Percentiles rank a stretch among this genome's conserved stretches.
These are phyloP conservation scores for Tipula vernalis DNA, from an alignment of 2,888 invertebrate genomes.

Conservation along the genomic window DNA sequence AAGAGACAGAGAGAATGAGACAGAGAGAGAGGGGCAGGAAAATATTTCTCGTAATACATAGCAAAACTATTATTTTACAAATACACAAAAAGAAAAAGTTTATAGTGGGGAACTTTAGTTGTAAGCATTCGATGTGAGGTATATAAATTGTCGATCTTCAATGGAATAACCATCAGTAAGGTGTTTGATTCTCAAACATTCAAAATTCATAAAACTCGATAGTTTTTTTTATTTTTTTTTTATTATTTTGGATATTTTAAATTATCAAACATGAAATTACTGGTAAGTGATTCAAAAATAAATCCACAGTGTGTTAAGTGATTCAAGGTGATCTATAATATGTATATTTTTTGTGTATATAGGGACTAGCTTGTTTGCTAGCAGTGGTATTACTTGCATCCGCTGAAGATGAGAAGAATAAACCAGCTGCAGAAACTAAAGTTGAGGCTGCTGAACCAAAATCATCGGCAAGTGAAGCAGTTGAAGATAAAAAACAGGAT, in stretches of 20 bases:
- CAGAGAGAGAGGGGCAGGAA: neutral
- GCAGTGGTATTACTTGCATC: slow-evolving; percentile 47
- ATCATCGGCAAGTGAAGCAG: slow-evolving; percentile 29
- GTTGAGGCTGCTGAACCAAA: slow-evolving; percentile 30
- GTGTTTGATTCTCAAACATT: slow-evolving; percentile 32
- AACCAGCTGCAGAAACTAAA: slow-evolving; percentile 38
- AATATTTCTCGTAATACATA: neutral
- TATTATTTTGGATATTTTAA: slow-evolving; percentile 15
- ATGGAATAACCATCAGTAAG: slow-evolving; percentile 33
- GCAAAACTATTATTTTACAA: neutral
- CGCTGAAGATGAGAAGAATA: slow-evolving; percentile 45
- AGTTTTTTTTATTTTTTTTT: slow-evolving; percentile 18
- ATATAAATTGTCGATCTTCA: neutral
- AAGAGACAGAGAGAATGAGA: neutral
- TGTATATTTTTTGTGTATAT: slow-evolving; percentile 10
- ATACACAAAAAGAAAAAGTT: neutral
- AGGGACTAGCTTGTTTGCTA: slow-evolving; percentile 36
- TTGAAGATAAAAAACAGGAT: slow-evolving; percentile 53
- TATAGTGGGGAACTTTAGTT: neutral
- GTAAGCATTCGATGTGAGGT: neutral
- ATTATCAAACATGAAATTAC: slow-evolving; percentile 27
- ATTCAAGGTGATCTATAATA: slow-evolving; percentile 6
- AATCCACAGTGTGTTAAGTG: neutral
- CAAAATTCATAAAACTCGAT: slow-evolving; percentile 20
- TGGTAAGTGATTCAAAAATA: slow-evolving; percentile 25